Conservation (phyloP, 2,797 vertebrate species). For the Glyptemys insculpta region DNA sequence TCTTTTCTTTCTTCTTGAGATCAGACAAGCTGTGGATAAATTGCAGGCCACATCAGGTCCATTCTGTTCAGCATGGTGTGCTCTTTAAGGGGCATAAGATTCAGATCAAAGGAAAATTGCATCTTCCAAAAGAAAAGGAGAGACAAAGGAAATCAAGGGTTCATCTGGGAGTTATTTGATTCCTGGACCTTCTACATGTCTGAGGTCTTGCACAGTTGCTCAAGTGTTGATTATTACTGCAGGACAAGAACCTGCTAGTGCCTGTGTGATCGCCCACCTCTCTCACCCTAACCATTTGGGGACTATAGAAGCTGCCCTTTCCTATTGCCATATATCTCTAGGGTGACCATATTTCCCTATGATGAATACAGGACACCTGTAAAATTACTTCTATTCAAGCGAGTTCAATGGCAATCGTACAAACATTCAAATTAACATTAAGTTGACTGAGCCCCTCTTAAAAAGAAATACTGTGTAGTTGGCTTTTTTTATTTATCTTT, state of each 20-base stretch:
- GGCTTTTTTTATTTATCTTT: no score
- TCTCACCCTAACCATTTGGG: neutral
- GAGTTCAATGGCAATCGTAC: no score
- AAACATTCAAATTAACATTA: no score
- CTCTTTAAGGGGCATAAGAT: no score
- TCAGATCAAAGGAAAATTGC: neutral
- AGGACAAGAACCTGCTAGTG: neutral
- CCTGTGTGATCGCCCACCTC: neutral
- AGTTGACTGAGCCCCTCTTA: no score
- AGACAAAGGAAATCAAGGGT: neutral
- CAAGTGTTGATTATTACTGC: neutral
- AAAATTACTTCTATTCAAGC: no score
- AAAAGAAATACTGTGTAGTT: no score
- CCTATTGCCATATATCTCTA: neutral
- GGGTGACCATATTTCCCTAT: no score
- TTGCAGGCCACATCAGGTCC: neutral
- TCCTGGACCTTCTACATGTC: fast-evolving
- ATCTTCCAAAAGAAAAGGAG: neutral
- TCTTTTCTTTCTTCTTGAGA: neutral
- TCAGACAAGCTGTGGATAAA: neutral
- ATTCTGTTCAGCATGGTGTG: neutral
- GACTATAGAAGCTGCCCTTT: neutral
- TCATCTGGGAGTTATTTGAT: neutral
- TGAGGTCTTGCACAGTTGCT: neutral
- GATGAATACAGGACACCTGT: no score